A percentile compares a stretch with the other conserved stretches of the same genome.
Conservation (phyloP, 2,113 vertebrate genomes). For the Zosterops japonicus region DNA sequence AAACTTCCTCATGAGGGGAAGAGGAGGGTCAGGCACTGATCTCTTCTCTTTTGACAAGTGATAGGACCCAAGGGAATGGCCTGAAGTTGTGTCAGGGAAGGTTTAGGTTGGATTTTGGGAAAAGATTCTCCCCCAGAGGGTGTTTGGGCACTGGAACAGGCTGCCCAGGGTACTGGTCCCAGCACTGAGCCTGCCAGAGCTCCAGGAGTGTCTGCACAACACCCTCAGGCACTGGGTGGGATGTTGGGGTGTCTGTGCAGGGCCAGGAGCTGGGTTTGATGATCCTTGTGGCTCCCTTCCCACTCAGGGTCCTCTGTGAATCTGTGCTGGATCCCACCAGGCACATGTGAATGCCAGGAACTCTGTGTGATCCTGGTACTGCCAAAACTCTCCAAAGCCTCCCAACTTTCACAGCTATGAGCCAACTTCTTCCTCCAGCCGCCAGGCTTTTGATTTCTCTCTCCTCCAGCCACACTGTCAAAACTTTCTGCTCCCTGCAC, state of each 20-base stretch:
- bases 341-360: neutral
- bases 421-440: neutral
- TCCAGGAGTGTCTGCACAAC: neutral
- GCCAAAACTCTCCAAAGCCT: neutral
- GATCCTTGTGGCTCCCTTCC: neutral
- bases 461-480: neutral
- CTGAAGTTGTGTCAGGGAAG: neutral
- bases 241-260: neutral
- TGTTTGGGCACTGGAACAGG: neutral
- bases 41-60: neutral
- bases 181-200: neutral
- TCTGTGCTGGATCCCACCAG: neutral
- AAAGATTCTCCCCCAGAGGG: neutral
- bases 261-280: neutral
- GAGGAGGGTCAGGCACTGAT: neutral
- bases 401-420: neutral
- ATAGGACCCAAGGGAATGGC: neutral
- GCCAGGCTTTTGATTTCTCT: neutral
- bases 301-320: neutral
- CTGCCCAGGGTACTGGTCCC: neutral
- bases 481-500: neutral
- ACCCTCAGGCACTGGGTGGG: neutral
- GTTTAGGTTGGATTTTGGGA: neutral
- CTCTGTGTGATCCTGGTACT: neutral
- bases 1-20: neutral